These are phyloP conservation scores for Podilymbus podiceps DNA, from an alignment of 2,113 vertebrate species.

Conservation along the genomic window DNA sequence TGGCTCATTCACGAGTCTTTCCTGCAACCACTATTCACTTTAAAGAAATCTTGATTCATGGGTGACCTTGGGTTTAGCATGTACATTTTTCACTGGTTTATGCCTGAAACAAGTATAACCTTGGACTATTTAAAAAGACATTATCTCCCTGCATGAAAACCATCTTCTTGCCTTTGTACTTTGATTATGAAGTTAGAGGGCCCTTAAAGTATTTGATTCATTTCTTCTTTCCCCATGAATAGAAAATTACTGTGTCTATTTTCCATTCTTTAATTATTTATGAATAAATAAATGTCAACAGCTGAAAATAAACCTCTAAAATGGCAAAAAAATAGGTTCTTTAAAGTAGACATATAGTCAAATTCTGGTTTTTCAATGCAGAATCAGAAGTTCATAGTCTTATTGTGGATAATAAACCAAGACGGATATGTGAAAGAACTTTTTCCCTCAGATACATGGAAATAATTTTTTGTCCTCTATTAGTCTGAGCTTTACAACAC, in stretches of 20 bases:
- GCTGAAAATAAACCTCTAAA: background rate
- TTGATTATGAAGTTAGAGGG: background rate
- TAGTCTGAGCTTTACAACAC: background rate
- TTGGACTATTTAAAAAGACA: background rate
- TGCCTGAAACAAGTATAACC: background rate
- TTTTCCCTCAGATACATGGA: background rate
- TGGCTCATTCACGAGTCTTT: background rate
- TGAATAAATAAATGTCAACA: conserved; percentile 1
- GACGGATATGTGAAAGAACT: background rate
- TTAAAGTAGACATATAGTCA: background rate
- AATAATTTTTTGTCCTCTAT: background rate
- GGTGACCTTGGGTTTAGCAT: background rate
- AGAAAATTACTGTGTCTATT: conserved; percentile 10
- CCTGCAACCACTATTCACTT: background rate
- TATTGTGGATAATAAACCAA: background rate
- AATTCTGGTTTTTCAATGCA: background rate
- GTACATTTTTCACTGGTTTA: background rate
- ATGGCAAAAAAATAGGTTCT: background rate
- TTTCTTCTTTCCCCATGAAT: background rate
- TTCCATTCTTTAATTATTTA: conserved; percentile 29
- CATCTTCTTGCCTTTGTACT: background rate
- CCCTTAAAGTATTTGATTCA: background rate
- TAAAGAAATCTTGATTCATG: background rate
- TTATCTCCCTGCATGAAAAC: background rate
- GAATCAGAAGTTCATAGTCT: background rate